phyloP scores from a whole-genome alignment of 2,888 invertebrate genomes.

The Xanthostigma xanthostigma region DNA sequence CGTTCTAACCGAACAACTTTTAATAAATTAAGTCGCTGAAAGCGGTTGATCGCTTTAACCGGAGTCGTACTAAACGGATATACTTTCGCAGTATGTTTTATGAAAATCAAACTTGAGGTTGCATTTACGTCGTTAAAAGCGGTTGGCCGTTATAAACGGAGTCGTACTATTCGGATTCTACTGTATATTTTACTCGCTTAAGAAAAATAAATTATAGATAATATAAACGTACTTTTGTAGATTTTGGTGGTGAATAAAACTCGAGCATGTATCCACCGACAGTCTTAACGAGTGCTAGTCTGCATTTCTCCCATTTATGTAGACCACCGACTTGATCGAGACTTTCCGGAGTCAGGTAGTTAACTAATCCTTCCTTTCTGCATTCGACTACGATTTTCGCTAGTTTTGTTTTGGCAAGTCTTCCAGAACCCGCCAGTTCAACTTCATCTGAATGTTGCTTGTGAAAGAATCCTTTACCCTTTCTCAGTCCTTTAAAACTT shows the following conservation, averaged over 20 bases:
- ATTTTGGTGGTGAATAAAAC: constrained; percentile 90
- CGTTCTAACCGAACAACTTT: no score
- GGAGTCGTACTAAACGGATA: no score
- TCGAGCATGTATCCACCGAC: constrained; percentile 90
- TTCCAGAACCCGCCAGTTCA: constrained; percentile 45
- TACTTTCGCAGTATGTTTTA: no score
- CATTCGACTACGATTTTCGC: constrained; percentile 88
- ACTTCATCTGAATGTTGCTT: constrained; percentile 83
- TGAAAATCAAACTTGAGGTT: no score
- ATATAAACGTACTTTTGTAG: constrained; percentile 51
- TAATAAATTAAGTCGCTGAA: no score
- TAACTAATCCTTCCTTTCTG: constrained; percentile 85
- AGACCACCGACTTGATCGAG: constrained; percentile 68
- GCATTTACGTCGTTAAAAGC: no score
- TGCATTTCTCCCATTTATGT: constrained; percentile 88
- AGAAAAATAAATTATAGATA: background rate
- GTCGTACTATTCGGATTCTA: no score
- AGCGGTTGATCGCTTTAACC: no score
- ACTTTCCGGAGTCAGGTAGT: constrained; percentile 85
- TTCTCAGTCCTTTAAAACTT: constrained; percentile 76
- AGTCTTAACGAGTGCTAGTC: constrained; percentile 80
- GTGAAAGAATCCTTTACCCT: constrained; percentile 72
- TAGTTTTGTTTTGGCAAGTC: constrained; percentile 70
- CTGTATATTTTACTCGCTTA: no score
- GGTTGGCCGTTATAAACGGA: no score